Base-by-base conservation (phyloP, 2,113 vertebrate genomes). In the Clinocottus analis region DNA sequence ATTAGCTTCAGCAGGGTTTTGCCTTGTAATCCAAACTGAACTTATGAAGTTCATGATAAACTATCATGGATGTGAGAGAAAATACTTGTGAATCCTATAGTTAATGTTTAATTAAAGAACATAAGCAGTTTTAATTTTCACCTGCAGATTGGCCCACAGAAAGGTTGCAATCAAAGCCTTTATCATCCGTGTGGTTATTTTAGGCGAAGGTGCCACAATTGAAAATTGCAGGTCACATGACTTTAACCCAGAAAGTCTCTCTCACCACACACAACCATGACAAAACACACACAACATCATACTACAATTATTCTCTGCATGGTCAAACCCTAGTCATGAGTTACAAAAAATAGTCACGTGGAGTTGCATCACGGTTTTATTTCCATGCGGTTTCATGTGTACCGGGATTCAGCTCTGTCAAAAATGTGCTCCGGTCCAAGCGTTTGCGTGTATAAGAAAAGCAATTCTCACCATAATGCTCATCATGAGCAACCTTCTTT, bases 171-270 rank as follows among this genome's bases (percentile, higher is more conserved):
- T 60, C 10, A 23, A 53, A 69, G 23, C 17, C 31, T n/a, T 0
- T 1, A 29, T 23, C 33, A 31, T 19, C 16, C 16, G 45, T 31
- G 27, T 33, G 45, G 43, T 23, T 45, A 68, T 68, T 14, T 67
- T 16, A 16, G 19, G 14, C 29, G 12, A 35, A 1, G 27, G 4
- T 29, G 45, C 19, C 7, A 35, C 16, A 51, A 31, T 23, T 5
- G 16, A n/a, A 41, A 19, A 67, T 49, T 33, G 64, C 17, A 56
- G 53, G 53, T 56, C 53, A 56, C 53, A 25, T 56, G 53, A 56
- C 23, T 43, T 27, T 27, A 7, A 25, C 37, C 13, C 35, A 25
- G 35, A 9, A 41, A 41, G 16, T 29, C 3, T n/a, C n/a, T n/a
- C n/a, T n/a, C n/a, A n/a, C n/a, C n/a, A 5, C 16, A 19, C 58